These are phyloP conservation scores for Rotaria sp. DNA, from an alignment of 2,888 invertebrate genomes.

Conservation along the genomic window DNA sequence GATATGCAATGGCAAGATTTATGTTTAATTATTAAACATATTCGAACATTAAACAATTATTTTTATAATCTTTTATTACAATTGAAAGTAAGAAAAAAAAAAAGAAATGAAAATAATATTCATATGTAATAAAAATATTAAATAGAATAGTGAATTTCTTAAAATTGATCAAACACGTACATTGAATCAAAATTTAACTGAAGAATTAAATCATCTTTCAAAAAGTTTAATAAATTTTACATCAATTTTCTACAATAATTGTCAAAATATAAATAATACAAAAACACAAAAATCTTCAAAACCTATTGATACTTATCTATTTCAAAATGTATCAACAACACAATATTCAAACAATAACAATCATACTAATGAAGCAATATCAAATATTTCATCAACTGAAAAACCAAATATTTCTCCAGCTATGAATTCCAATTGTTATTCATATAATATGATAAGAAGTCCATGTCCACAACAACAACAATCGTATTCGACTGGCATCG, in stretches of 20 bases:
- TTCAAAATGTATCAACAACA: not conserved
- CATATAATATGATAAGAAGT: not conserved
- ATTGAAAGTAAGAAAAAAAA: not conserved
- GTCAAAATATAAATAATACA: not conserved
- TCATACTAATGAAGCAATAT: not conserved
- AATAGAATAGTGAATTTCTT: not conserved
- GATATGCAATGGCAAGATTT: not conserved
- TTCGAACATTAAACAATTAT: not conserved
- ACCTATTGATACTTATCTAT: not conserved
- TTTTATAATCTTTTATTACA: slow-evolving; percentile 29
- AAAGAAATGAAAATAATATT: too few species aligned
- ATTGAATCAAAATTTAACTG: not conserved
- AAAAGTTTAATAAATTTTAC: not conserved
- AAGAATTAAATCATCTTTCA: not conserved
- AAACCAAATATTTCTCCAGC: not conserved
- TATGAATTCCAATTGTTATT: not conserved
- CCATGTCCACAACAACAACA: not conserved
- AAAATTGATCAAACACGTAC: not conserved
- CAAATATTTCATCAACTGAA: not conserved
- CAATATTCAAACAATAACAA: not conserved
- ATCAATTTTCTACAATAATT: not conserved
- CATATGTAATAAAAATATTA: not conserved
- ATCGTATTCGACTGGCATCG: not conserved
- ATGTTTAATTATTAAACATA: not conserved
- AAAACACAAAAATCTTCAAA: not conserved